Conservation (phyloP, 2,888 invertebrate species). For the Lasioglossum marginatum region DNA sequence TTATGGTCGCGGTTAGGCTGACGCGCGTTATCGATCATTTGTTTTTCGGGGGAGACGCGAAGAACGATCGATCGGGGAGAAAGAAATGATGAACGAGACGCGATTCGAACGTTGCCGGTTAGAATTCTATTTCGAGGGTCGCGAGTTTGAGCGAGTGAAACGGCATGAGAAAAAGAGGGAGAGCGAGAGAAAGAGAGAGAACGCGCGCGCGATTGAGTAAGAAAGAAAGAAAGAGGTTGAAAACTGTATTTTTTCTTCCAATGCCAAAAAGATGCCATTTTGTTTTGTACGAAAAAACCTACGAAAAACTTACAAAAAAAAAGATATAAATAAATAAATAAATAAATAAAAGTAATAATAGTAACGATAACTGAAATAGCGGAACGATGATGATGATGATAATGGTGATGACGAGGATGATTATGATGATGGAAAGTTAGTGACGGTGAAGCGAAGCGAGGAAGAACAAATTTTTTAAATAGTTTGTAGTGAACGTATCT, state of each 20-base stretch:
- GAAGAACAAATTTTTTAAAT: constrained; percentile 69
- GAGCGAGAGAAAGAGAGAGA: constrained; percentile 40
- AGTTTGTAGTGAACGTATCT: constrained; percentile 74
- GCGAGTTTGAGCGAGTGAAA: constrained; percentile 40
- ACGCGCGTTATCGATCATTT: not conserved
- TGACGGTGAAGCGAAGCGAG: constrained; percentile 16
- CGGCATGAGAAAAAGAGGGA: constrained; percentile 26
- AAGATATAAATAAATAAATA: constrained; percentile 44
- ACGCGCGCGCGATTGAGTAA: constrained; percentile 67
- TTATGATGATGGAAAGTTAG: not conserved
- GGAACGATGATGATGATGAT: constrained; percentile 23
- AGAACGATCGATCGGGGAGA: not conserved
- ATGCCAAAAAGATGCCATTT: constrained; percentile 84
- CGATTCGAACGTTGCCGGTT: constrained; percentile 16
- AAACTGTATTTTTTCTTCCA: constrained; percentile 84
- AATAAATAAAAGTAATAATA: constrained; percentile 43
- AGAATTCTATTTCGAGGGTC: constrained; percentile 11
- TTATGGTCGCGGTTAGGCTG: constrained; percentile 69
- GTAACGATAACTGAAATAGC: constrained; percentile 16
- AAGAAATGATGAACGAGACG: not conserved
- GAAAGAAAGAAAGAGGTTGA: constrained; percentile 77
- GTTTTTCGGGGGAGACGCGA: not conserved
- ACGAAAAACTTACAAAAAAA: constrained; percentile 77
- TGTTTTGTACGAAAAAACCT: constrained; percentile 82
- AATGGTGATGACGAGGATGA: constrained; percentile 1